Base-by-base conservation (phyloP, 2,888 invertebrate species). In the Nemoura dubitans region DNA sequence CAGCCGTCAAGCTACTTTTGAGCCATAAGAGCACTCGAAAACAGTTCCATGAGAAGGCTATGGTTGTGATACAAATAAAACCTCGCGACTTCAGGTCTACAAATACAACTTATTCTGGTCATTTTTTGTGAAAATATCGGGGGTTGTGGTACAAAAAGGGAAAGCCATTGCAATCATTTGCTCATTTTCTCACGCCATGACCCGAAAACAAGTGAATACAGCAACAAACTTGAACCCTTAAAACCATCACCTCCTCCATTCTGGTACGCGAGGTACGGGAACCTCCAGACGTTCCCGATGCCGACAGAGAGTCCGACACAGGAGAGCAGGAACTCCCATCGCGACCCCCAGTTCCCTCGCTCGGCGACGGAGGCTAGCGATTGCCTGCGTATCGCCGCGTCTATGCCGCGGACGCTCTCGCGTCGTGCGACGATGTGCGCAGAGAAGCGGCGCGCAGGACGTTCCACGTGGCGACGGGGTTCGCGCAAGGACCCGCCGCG, bases 221-320 rank as follows among this genome's bases (percentile, higher is more conserved):
- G n/a, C n/a, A 36, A 36, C 10, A 36, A 6, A 36, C 10, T 6
- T 36, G 36, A 59, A 21, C 21, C 21, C 59, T 59, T 81, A 36
- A 36, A 36, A 36, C 0, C 91, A 92, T 92, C 90, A 96, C 97
- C 97, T 91, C 97, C 97, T 25, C 97, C 97, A 91, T 96, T 97
- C 90, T 96, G 94, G 91, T 97, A 97, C 90, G 96, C 97, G 87
- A 97, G 92, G 91, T 97, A 97, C 0, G 97, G 97, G 92, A 97
- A 97, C 88, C 97, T 93, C 96, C 96, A 96, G 21, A 97, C 95
- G 91, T 97, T 97, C 87, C 97, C 97, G 87, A 97, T 95, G 82
- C 97, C 97, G 85, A 97, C 96, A 5, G 96, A 96, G 90, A 96
- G 96, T 36, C 97, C 97, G 85, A 97, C 94, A 89, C 96, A 96